A percentile compares a stretch with the other conserved stretches of the same genome.
Conservation (phyloP, 92 coral and sea anemone species). For the Galaxea fascicularis region DNA sequence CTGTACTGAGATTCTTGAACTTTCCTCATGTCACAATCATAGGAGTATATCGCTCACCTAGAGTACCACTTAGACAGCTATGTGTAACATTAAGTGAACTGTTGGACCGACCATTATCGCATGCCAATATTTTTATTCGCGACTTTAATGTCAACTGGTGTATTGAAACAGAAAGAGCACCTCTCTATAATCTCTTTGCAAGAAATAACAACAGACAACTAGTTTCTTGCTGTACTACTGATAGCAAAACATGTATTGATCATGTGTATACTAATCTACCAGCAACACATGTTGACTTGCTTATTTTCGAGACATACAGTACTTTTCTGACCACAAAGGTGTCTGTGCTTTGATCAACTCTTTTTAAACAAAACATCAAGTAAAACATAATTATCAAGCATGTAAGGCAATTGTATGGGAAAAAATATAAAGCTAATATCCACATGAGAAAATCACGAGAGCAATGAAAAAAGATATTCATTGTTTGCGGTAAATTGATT, state of each 20-base stretch:
- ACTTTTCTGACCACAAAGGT: slow-evolving; percentile 62
- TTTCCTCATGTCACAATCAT: slow-evolving; percentile 66
- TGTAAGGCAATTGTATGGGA: slow-evolving; percentile 34
- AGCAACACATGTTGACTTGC: slow-evolving; percentile 39
- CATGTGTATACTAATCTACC: slow-evolving; percentile 64
- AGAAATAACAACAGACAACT: slow-evolving; percentile 61
- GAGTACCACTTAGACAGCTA: neutral
- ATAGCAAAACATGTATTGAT: slow-evolving; percentile 60
- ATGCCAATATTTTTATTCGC: slow-evolving; percentile 31
- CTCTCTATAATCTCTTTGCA: slow-evolving; percentile 53
- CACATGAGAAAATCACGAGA: slow-evolving; percentile 29
- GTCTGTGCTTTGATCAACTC: slow-evolving; percentile 54
- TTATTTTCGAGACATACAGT: slow-evolving; percentile 47
- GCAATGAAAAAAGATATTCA: slow-evolving; percentile 40
- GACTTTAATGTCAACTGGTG: slow-evolving; percentile 33
- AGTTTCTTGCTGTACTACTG: slow-evolving; percentile 54
- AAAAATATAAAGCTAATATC: slow-evolving; percentile 26
- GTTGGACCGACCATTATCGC: slow-evolving; percentile 26
- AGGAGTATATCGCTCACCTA: slow-evolving; percentile 57
- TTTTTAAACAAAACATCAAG: slow-evolving; percentile 43
- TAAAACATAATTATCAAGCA: slow-evolving; percentile 38
- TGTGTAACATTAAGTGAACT: slow-evolving; percentile 33
- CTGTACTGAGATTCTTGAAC: slow-evolving; percentile 58
- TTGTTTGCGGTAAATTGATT: slow-evolving; percentile 38
- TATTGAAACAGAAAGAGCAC: slow-evolving; percentile 49